Evolutionary conservation across 2,797 vertebrate genomes (phyloP), one percentile per base, ranked within the genome.

Genomic region (Lemur catta): DNA sequence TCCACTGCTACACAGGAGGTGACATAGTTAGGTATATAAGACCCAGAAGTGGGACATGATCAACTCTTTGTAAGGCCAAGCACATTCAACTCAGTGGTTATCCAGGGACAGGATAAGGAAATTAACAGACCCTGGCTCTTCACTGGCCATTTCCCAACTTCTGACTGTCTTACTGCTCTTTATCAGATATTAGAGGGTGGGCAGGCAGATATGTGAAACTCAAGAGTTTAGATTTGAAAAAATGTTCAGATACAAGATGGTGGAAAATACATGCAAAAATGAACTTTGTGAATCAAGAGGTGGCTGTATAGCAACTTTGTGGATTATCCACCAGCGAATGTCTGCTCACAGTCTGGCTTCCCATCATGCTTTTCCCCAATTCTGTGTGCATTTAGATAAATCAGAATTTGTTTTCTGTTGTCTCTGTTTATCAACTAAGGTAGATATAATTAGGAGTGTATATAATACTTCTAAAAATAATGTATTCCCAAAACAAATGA

Each of bases 381-480:
- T 91, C 74, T 87, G 0, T 92, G 76, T 65, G 63, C 41, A 76
- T 89, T 87, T 78, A 61, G 59, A 59, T 50, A 35, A 57, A 87
- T 69, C 78, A 63, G 9, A 72, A 26, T 65, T 94, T 80, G 43
- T 69, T 38, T 93, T 81, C n/a, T 91, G 18, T 74, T 65, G 22
- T 24, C 13, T 79, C 9, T 87, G 80, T 82, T 50, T 88, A n/a
- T 67, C 67, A 95, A 57, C 69, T 82, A 82, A 88, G 20, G 33
- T 71, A 78, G 48, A 38, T 79, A 46, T 76, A 78, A 87, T 78
- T 87, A 72, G 50, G 50, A 96, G 79, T 80, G 28, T 86, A 86
- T 94, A 94, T 30, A 52, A 17, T 82, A 63, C 38, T 96, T 79
- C 52, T 89, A 43, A 86, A 92, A 92, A 41, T 81, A 93, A 46